Evolutionary conservation across 1,140 invertebrate species (phyloP).

Genomic region (Idris sp.): DNA sequence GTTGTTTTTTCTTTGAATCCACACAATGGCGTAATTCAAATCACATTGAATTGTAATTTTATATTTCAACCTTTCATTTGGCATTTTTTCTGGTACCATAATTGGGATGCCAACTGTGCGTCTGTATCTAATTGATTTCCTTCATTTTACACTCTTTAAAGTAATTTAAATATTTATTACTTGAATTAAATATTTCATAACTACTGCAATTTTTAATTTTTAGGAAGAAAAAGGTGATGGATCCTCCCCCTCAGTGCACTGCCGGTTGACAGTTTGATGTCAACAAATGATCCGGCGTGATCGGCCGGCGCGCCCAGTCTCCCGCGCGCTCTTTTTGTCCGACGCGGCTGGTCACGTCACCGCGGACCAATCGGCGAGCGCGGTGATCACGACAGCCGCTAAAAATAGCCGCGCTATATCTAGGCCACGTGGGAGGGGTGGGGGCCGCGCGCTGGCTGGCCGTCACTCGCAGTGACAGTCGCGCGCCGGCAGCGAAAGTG

Average conservation of each 20-base stretch:
- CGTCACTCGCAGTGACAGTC: constrained; percentile 39
- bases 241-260: constrained; percentile 2
- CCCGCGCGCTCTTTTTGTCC: constrained; percentile 35
- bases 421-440: constrained; percentile 49
- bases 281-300: constrained; percentile 47
- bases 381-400: constrained; percentile 15
- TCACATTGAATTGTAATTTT: no score
- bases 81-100: no score
- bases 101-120: no score
- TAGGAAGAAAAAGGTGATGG: no score
- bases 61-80: no score
- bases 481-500: constrained; percentile 27
- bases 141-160: no score
- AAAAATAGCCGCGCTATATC: constrained; percentile 53
- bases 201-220: no score
- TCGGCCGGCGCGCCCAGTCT: constrained; percentile 32
- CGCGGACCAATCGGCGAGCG: constrained; percentile 14
- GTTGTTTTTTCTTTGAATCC: constrained; percentile 4
- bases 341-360: constrained; percentile 34
- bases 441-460: constrained; percentile 27
- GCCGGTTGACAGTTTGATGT: constrained; percentile 56
- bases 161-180: no score
- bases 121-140: no score
- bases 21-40: no score
- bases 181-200: no score